phyloP scores from a whole-genome alignment of 2,888 invertebrate genomes.

The Andrena marginata region DNA sequence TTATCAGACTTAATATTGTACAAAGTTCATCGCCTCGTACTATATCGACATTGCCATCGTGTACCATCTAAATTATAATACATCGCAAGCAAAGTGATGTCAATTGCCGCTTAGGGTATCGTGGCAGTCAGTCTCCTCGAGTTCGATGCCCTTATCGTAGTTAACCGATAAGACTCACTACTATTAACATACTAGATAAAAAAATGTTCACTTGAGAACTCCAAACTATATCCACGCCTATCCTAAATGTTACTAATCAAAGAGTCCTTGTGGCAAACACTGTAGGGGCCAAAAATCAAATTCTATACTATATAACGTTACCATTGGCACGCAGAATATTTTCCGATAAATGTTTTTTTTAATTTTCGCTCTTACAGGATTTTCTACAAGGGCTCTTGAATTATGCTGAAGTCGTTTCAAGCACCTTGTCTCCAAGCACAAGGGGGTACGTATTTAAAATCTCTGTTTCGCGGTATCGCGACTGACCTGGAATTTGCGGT shows the following conservation, averaged over 20 bases:
- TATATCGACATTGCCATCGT: background rate
- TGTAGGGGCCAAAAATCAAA: too few relatives aligned
- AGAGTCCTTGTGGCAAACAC: too few relatives aligned
- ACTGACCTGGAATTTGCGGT: slow-evolving; percentile 79
- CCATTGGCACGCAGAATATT: too few relatives aligned
- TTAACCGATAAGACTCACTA: background rate
- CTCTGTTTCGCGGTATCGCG: background rate
- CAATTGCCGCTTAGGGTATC: slow-evolving; percentile 27
- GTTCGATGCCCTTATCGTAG: slow-evolving; percentile 11
- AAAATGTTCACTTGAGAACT: background rate
- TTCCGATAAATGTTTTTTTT: too few relatives aligned
- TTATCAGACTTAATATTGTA: background rate
- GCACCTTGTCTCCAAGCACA: too few relatives aligned
- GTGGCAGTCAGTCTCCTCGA: background rate
- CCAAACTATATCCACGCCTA: background rate
- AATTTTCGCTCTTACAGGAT: too few relatives aligned
- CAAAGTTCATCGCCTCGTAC: background rate
- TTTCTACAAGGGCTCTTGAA: too few relatives aligned
- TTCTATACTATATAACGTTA: too few relatives aligned
- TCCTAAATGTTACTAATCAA: background rate
- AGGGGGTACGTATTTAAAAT: background rate
- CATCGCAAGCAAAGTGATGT: slow-evolving; percentile 23
- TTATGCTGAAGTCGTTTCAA: too few relatives aligned
- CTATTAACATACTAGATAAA: background rate
- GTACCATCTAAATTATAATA: slow-evolving; percentile 18